A percentile compares a stretch with the other conserved stretches of the same genome.
Conservation (phyloP, 2,113 vertebrate species). For the Loxodonta africana region DNA sequence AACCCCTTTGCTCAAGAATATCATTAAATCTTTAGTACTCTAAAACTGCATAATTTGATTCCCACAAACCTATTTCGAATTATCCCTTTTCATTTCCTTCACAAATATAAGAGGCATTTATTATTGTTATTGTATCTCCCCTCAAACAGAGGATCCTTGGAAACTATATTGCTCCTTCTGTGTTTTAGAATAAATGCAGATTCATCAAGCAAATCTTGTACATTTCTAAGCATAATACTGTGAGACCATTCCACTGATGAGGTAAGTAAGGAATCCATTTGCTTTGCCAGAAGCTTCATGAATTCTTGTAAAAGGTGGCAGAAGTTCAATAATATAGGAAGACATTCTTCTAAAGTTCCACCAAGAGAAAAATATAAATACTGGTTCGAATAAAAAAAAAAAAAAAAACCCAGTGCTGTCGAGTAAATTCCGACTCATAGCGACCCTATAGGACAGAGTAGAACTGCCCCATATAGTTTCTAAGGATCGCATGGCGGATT, state of each 20-base stretch:
- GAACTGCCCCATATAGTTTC: too few relatives aligned
- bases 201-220: not conserved
- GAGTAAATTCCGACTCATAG: too few relatives aligned
- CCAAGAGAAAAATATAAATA: slow-evolving; percentile 46
- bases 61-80: not conserved
- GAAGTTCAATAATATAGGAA: not conserved
- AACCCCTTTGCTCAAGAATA: not conserved
- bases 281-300: not conserved
- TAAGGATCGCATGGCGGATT: too few relatives aligned
- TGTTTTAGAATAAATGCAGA: not conserved
- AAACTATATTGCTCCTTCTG: not conserved
- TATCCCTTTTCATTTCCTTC: not conserved
- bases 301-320: slow-evolving; percentile 1
- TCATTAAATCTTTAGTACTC: not conserved
- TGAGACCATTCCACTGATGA: not conserved
- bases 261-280: slow-evolving; percentile 14
- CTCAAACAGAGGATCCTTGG: not conserved
- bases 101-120: not conserved
- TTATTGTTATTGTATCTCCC: not conserved
- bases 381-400: not conserved
- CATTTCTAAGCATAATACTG: not conserved
- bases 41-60: not conserved
- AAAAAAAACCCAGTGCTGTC: too few relatives aligned
- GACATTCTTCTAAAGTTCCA: not conserved
- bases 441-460: too few relatives aligned